Percentiles rank a stretch among this genome's conserved stretches.
Evolutionary conservation across 2,797 vertebrate species (phyloP).

Genomic region (Sebastes oblongus): DNA sequence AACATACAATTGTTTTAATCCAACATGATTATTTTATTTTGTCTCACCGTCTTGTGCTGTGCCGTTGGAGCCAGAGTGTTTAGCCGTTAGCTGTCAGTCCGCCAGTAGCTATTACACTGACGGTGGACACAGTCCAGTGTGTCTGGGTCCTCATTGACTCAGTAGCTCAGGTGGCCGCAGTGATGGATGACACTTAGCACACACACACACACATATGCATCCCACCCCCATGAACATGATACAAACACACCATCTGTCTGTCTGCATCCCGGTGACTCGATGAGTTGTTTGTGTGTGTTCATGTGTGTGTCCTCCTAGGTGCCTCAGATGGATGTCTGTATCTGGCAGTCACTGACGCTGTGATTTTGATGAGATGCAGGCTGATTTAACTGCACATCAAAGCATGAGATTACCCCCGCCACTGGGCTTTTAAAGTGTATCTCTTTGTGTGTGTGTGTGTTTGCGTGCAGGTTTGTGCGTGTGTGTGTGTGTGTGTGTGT

Average conservation of each 20-base stretch:
- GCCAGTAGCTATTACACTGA: constrained; percentile 5
- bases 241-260: constrained; percentile 58
- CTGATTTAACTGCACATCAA: constrained; percentile 66
- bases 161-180: constrained; percentile 25
- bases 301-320: constrained; percentile 28
- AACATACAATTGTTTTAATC: not conserved
- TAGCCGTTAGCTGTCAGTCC: constrained; percentile 14
- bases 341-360: constrained; percentile 40
- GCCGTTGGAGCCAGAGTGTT: not conserved
- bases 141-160: constrained; percentile 30
- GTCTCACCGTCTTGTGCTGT: not conserved
- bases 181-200: constrained; percentile 8
- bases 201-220: constrained; percentile 7
- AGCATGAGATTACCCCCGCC: constrained; percentile 36
- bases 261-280: constrained; percentile 38
- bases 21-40: not conserved
- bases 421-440: not conserved
- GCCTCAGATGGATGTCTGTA: constrained; percentile 48
- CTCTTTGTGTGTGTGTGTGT: constrained; percentile 2
- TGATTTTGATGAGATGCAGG: constrained; percentile 56
- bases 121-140: constrained; percentile 37
- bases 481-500: too few relatives aligned
- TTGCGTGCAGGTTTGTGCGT: not conserved
- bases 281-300: constrained; percentile 13
- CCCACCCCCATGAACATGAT: constrained; percentile 16